Conservation (phyloP, 2,113 vertebrate genomes). For the Tiliqua scincoides region DNA sequence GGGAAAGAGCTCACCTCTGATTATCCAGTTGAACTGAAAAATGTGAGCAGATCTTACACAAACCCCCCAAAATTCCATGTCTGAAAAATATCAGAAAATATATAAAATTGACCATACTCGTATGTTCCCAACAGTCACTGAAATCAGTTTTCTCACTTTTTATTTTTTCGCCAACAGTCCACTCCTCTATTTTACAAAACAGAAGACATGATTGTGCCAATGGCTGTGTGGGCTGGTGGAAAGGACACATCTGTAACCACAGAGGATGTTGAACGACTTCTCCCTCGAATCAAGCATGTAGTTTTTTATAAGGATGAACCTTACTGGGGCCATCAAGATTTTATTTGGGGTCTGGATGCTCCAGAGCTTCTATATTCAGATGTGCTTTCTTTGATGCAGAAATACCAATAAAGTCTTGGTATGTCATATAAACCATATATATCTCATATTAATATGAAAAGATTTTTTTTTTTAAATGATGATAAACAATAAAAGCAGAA, state of each 20-base stretch:
- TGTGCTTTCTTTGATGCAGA: slow-evolving; percentile 81
- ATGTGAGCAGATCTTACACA: no score
- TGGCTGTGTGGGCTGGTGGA: slow-evolving; percentile 85
- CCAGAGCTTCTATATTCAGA: slow-evolving; percentile 76
- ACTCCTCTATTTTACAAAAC: slow-evolving; percentile 71
- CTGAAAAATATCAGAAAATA: not conserved
- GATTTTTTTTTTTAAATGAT: no score
- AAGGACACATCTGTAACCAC: slow-evolving; percentile 76
- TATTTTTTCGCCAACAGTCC: slow-evolving; percentile 38
- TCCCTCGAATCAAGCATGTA: slow-evolving; percentile 81
- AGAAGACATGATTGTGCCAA: slow-evolving; percentile 82
- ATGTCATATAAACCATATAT: no score
- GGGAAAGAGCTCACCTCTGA: no score
- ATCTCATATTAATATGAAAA: no score
- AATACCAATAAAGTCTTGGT: not conserved
- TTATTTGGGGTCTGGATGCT: slow-evolving; percentile 88
- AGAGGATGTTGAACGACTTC: slow-evolving; percentile 75
- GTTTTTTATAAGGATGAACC: slow-evolving; percentile 77
- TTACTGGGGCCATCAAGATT: slow-evolving; percentile 88
- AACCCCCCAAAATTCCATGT: no score
- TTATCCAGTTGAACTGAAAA: no score
- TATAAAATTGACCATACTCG: not conserved
- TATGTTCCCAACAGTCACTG: not conserved
- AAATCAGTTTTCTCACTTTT: not conserved
- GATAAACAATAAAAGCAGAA: no score